Conservation (phyloP, 2,113 vertebrate genomes). For the Girardinichthys multiradiatus region DNA sequence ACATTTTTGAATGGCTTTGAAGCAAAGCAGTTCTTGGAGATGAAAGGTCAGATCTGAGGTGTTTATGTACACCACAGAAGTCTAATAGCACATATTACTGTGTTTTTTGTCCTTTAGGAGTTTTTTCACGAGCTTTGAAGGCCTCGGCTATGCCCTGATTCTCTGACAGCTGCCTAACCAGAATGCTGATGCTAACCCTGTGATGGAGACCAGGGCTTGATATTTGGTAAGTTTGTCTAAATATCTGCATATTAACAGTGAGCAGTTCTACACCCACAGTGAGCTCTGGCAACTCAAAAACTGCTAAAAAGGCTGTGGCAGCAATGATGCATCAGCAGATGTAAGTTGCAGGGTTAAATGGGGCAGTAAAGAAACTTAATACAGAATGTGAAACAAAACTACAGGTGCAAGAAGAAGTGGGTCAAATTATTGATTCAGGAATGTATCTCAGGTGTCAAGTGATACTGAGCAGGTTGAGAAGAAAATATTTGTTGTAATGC, state of each 20-base stretch:
- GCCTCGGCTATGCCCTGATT: constrained; percentile 11
- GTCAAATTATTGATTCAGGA: constrained; percentile 32
- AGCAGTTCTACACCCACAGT: constrained; percentile 28
- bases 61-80: neutral
- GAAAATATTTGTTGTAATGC: neutral
- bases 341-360: constrained; percentile 41
- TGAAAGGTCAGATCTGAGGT: neutral
- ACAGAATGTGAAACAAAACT: constrained; percentile 27
- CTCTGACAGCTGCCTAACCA: constrained; percentile 21
- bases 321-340: constrained; percentile 57
- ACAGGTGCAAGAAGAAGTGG: constrained; percentile 53
- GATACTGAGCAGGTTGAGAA: neutral
- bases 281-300: constrained; percentile 20
- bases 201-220: constrained; percentile 75
- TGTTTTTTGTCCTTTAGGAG: constrained; percentile 48
- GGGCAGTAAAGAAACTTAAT: constrained; percentile 45
- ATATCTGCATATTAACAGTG: constrained; percentile 24
- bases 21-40: neutral
- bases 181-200: constrained; percentile 71
- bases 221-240: constrained; percentile 74
- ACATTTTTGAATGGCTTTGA: neutral
- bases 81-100: constrained; percentile 4
- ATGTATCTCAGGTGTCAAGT: neutral
- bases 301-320: constrained; percentile 39
- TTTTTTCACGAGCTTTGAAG: constrained; percentile 10